A percentile compares a stretch with the other conserved stretches of the same genome.
phyloP scores from a whole-genome alignment of 2,113 vertebrate genomes.

The Oplegnathus fasciatus region DNA sequence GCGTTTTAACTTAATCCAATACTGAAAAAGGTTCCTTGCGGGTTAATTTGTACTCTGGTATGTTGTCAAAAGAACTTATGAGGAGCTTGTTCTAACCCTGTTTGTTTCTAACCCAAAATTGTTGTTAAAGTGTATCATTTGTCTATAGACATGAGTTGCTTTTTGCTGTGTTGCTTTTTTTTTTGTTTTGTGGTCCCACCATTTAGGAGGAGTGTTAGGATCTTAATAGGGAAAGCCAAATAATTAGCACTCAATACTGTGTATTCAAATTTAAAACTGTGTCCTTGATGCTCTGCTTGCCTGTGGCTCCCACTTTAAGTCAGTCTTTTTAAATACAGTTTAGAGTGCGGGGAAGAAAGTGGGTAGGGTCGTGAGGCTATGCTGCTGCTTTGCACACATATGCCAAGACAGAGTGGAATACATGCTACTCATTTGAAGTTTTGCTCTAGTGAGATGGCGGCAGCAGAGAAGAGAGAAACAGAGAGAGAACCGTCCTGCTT shows the following conservation, averaged over 20 bases:
- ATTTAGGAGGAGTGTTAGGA: not conserved
- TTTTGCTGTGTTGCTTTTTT: constrained; percentile 24
- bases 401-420: not conserved
- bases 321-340: constrained; percentile 52
- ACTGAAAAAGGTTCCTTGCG: constrained; percentile 12
- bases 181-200: not conserved
- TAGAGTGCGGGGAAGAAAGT: not conserved
- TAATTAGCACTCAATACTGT: constrained; percentile 16
- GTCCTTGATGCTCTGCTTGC: constrained; percentile 28
- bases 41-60: constrained; percentile 11
- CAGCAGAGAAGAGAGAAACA: constrained; percentile 1
- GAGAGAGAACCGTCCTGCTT: constrained; percentile 15
- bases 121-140: constrained; percentile 65
- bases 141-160: constrained; percentile 30
- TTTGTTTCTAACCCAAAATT: constrained; percentile 71
- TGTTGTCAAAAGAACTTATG: constrained; percentile 32
- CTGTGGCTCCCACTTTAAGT: constrained; percentile 32
- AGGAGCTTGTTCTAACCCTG: constrained; percentile 22
- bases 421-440: constrained; percentile 27
- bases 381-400: constrained; percentile 23
- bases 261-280: constrained; percentile 17
- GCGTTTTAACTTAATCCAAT: constrained; percentile 41
- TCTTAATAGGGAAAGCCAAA: not conserved
- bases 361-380: not conserved
- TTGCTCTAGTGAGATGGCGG: not conserved